Evolutionary conservation across 37 sponge, comb jelly and placozoan species (phyloP).

Genomic region (Agelas oroides): DNA sequence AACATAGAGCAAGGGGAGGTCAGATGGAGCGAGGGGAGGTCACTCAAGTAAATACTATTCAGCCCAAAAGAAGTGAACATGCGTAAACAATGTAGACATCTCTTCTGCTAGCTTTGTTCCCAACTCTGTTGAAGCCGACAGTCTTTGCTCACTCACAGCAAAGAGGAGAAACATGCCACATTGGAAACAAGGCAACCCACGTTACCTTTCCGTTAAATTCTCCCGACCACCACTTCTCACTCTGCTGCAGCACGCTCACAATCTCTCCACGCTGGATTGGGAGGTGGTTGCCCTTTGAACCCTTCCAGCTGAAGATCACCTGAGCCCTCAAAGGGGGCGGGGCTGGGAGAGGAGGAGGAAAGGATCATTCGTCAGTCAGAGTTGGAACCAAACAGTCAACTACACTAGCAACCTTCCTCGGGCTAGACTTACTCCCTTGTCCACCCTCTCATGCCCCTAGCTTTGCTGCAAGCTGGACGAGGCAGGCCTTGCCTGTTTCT

Average conservation of each 20-base stretch:
- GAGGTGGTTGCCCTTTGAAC: constrained; percentile 65
- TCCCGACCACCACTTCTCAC: constrained; percentile 81
- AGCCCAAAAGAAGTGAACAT: too few species aligned
- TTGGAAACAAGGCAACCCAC: too few species aligned
- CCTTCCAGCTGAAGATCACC: constrained; percentile 70
- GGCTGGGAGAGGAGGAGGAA: neutral
- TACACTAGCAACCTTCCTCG: neutral
- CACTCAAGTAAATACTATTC: too few species aligned
- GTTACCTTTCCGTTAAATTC: constrained; percentile 29
- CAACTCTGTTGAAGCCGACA: too few species aligned
- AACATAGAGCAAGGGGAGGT: too few species aligned
- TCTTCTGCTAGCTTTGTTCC: too few species aligned
- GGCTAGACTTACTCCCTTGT: neutral
- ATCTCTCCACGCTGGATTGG: constrained; percentile 58
- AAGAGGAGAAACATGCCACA: too few species aligned
- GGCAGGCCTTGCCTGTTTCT: too few species aligned
- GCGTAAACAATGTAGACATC: neutral
- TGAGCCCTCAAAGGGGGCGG: constrained; percentile 31
- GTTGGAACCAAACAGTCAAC: neutral
- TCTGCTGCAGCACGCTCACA: constrained; percentile 50
- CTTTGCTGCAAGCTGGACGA: too few species aligned
- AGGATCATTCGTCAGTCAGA: neutral
- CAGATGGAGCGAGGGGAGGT: too few species aligned
- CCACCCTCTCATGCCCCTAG: neutral
- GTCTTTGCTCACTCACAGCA: too few species aligned